Conservation (phyloP, 2,797 vertebrate genomes). For the Poecilia picta region DNA sequence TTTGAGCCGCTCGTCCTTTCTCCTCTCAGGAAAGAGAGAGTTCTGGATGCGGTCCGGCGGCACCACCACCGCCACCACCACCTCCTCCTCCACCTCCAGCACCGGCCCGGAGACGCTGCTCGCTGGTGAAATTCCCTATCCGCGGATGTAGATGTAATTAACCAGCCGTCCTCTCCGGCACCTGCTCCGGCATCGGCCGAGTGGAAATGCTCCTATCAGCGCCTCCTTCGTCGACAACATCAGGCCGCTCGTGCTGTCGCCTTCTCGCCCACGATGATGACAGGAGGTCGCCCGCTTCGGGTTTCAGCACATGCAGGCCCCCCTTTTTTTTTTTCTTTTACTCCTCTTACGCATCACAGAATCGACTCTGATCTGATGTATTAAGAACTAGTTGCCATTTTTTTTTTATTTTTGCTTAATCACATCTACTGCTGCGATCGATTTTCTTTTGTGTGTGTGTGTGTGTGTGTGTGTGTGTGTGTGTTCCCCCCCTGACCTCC, state of each 20-base stretch:
- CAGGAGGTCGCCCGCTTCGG: conserved; percentile 34
- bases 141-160: conserved; percentile 18
- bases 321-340: not conserved
- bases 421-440: conserved; percentile 4
- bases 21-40: conserved; percentile 14
- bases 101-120: conserved; percentile 48
- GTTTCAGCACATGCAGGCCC: conserved; percentile 37
- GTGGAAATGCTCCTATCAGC: conserved; percentile 47
- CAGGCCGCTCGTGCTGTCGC: conserved; percentile 28
- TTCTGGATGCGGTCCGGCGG: conserved; percentile 44
- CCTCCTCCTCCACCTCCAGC: not conserved
- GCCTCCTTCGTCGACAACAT: conserved; percentile 34
- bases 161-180: conserved; percentile 22
- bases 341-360: conserved; percentile 13
- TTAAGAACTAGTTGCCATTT: conserved; percentile 6
- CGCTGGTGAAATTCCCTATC: conserved; percentile 37
- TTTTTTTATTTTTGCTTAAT: not conserved
- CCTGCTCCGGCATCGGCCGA: conserved; percentile 37
- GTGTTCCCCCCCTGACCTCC: not conserved
- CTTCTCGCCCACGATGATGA: conserved; percentile 38
- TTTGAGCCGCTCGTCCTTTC: not conserved
- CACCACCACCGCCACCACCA: too few species aligned
- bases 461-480: not conserved
- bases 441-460: not conserved
- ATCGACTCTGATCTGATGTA: conserved; percentile 4